These are phyloP conservation scores for Apis mellifera DNA, from an alignment of 1,140 invertebrate genomes.

Conservation along the genomic window DNA sequence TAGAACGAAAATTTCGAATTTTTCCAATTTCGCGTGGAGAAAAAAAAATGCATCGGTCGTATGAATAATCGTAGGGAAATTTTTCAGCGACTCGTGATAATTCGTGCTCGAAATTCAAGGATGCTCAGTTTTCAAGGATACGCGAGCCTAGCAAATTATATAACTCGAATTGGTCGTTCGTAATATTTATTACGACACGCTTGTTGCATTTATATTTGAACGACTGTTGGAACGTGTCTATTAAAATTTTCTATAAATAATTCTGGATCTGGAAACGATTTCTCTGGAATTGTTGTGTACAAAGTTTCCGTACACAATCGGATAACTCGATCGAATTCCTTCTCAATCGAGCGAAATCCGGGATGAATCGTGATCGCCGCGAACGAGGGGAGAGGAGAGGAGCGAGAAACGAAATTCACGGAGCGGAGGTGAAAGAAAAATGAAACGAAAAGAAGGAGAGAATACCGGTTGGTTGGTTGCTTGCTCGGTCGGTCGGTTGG, in stretches of 20 bases:
- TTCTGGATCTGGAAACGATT: too few relatives aligned
- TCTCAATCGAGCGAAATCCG: background rate
- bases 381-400: background rate
- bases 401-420: slow-evolving; percentile 32
- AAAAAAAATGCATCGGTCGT: background rate
- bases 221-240: too few relatives aligned
- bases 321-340: background rate
- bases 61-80: too few relatives aligned
- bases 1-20: too few relatives aligned
- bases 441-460: slow-evolving; percentile 10
- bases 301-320: too few relatives aligned
- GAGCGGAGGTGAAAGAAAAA: slow-evolving; percentile 33
- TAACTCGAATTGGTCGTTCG: background rate
- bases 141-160: background rate
- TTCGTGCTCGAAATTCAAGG: too few relatives aligned
- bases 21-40: too few relatives aligned
- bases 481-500: background rate
- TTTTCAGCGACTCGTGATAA: too few relatives aligned
- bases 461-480: background rate
- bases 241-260: background rate
- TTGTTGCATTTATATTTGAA: too few relatives aligned
- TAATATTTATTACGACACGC: background rate
- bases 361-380: background rate
- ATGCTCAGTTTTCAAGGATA: too few relatives aligned
- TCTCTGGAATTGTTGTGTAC: too few relatives aligned